Base-by-base conservation (phyloP, 2,113 vertebrate species). In the Forbesichthys papilliferus region DNA sequence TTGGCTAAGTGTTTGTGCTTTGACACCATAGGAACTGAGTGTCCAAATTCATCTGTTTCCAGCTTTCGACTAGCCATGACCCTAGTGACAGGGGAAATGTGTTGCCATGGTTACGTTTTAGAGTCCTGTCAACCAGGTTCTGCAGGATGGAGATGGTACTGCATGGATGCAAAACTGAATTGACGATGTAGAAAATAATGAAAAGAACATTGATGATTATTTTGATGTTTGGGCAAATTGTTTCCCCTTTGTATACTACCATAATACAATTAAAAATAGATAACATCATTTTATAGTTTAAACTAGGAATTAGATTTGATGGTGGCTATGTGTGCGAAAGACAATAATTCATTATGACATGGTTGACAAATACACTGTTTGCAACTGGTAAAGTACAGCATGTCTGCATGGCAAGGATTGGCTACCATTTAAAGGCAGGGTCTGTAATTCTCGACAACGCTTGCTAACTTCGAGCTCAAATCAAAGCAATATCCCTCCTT, bases 101-200 rank as follows among this genome's bases (percentile, higher is more conserved):
- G 89, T 88, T 73, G 12, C 84, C 86, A 89, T 88, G 87, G 87
- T 75, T 82, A 90, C 81, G 59, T 58, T 52, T 84, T 80, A 52
- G 66, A 74, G 75, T 79, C 86, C 58, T 72, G 66, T 77, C 58
- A 64, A 71, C 73, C 73, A 62, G 7, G 8, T 65, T 48, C 36
- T 55, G 64, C 20, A 4, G 5, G 58, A 63, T 58, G 42, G 69
- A 74, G 18, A 42, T 33, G 46, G 63, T 73, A 75, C 59, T 52
- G 36, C 20, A 56, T 56, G 54, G 54, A 56, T 9, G 53, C 14
- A 16, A 54, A 16, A 54, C 13, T n/a, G 51, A 53, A 16, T n/a
- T 12, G n/a, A n/a, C 3, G 51, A 53, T 12, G 12, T 10, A 52
- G 49, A 52, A 14, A 52, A 14, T 11, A 14, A 52, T 10, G 14